phyloP scores from a whole-genome alignment of 2,888 invertebrate genomes.

The Drosophila peninsularis region DNA sequence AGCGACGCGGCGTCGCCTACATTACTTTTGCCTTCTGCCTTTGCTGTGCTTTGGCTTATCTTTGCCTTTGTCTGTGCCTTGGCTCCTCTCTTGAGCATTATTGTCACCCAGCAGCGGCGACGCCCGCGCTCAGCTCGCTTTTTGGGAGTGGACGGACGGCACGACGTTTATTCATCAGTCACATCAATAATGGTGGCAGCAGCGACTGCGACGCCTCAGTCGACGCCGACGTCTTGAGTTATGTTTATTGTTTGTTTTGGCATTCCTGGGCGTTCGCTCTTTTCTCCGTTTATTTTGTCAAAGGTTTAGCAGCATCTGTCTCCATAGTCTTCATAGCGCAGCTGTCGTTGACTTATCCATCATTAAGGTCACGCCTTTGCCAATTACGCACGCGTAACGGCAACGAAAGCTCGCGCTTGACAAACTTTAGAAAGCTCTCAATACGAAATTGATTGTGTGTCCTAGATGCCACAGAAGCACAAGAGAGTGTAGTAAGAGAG shows the following conservation, averaged over 20 bases:
- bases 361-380: constrained; percentile 64
- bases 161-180: constrained; percentile 62
- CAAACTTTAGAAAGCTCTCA: constrained; percentile 26
- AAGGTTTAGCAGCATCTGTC: constrained; percentile 46
- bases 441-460: constrained; percentile 18
- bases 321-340: constrained; percentile 37
- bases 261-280: constrained; percentile 56
- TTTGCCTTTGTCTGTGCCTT: constrained; percentile 16
- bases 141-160: constrained; percentile 37
- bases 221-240: constrained; percentile 53
- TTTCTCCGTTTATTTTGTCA: constrained; percentile 26
- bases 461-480: constrained; percentile 11
- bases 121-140: constrained; percentile 56
- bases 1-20: constrained; percentile 27
- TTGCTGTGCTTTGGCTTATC: constrained; percentile 3
- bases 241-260: constrained; percentile 67
- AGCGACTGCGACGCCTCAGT: constrained; percentile 19
- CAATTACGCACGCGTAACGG: constrained; percentile 38
- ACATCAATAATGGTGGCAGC: constrained; percentile 60
- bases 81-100: constrained; percentile 50
- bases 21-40: constrained; percentile 36
- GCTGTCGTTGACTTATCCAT: constrained; percentile 56
- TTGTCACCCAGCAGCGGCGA: constrained; percentile 64
- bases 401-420: constrained; percentile 8
- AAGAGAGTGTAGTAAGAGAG: constrained; percentile 4